A percentile compares a stretch with the other conserved stretches of the same genome.
Evolutionary conservation across 2,888 invertebrate species (phyloP).

Genomic region (Bellardia bayeri): DNA sequence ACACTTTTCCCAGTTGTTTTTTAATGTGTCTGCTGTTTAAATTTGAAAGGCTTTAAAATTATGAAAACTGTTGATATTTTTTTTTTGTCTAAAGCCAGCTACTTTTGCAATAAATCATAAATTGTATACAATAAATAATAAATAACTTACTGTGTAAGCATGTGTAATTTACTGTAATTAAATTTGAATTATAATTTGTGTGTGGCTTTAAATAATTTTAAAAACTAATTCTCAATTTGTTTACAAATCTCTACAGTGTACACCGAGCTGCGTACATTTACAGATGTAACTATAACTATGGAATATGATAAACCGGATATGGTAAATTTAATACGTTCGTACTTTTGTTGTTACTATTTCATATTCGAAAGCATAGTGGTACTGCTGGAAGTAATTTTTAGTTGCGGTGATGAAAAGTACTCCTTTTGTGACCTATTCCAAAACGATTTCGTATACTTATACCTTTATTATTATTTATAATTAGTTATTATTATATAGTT

Average conservation of each 20-base stretch:
- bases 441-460: no score
- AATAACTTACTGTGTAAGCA: not conserved
- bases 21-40: conserved; percentile 1
- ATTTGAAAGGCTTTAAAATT: conserved; percentile 36
- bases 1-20: conserved; percentile 24
- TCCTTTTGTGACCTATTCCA: no score
- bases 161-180: conserved; percentile 1
- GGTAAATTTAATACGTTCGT: no score
- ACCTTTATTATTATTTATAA: no score
- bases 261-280: not conserved
- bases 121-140: not conserved
- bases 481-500: no score
- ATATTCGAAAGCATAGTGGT: no score
- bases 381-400: no score
- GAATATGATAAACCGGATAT: not conserved
- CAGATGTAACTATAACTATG: not conserved
- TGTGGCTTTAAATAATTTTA: not conserved
- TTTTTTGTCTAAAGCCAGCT: not conserved
- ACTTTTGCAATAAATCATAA: not conserved
- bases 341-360: no score
- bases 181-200: not conserved
- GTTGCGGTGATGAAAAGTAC: no score
- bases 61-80: not conserved
- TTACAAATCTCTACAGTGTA: not conserved
- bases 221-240: not conserved